Evolutionary conservation across 2,888 invertebrate genomes (phyloP), one percentile per base, ranked within the genome.

Genomic region (Sipha maydis): DNA sequence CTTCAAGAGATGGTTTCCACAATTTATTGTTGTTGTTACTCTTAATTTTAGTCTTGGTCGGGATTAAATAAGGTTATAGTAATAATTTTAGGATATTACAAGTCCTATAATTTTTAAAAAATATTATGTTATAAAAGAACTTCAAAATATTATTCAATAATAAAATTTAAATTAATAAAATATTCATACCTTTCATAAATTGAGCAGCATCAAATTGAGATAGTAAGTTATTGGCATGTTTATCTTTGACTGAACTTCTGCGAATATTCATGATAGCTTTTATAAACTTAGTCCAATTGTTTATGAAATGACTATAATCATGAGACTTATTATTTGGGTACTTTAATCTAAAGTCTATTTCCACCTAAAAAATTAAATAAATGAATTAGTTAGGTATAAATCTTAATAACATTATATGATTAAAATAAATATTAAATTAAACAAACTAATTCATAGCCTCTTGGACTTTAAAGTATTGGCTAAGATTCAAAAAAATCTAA

Each of bases 101-200:
- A 21, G 73, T 73, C 34, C 73, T 38, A 73, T 73, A 73, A 73
- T 73, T 34, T 73, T 54, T 54, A 54, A 73, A 73, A 34, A 19
- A 34, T 73, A 73, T 0, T 73, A 73, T 73, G 21, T 73, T 73
- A 73, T 34, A 73, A 73, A 73, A 34, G 17, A 73, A 73, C 21
- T 73, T 34, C 34, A 34, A 38, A 73, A 38, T 73, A n/a, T n/a
- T n/a, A n/a, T n/a, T n/a, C n/a, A n/a, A n/a, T n/a, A n/a, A n/a
- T n/a, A n/a, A n/a, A n/a, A 73, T 75, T 38, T 75, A 75, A 75
- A 38, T 38, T 73, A 38, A 75, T 75, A 75, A 75, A 75, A 54
- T 54, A 54, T 54, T 54, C 54, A 54, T 73, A 73, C 38, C 38
- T 38, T 75, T 38, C 34, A 38, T 75, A 21, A 75, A 75, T 75